Conservation (phyloP, 2,888 invertebrate genomes). For the Cheilosia vernalis region DNA sequence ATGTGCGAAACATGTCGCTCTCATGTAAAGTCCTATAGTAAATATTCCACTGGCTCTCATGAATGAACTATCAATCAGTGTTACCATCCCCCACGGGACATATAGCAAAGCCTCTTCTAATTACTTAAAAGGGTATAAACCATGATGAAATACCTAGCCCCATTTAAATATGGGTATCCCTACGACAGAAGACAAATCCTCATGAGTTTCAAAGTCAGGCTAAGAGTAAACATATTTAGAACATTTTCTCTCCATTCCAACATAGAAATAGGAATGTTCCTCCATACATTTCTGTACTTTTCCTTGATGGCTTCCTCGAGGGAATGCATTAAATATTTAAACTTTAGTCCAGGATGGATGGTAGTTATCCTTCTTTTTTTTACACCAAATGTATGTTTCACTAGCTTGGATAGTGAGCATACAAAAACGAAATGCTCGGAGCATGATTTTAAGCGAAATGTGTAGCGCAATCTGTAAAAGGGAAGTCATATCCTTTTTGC, state of each 20-base stretch:
- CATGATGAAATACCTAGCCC: no score
- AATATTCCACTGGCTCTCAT: no score
- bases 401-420: background rate
- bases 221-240: no score
- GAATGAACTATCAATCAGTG: no score
- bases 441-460: background rate
- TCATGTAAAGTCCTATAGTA: no score
- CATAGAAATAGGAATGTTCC: background rate
- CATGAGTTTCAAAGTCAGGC: no score
- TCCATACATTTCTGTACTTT: background rate
- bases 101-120: no score
- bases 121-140: no score
- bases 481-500: background rate
- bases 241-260: background rate
- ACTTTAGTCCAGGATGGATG: background rate
- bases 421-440: background rate
- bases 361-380: constrained; percentile 10
- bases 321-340: constrained; percentile 29
- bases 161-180: no score
- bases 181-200: no score
- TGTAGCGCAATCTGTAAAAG: background rate
- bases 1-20: no score
- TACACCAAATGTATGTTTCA: constrained; percentile 6
- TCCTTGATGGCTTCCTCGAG: constrained; percentile 1
- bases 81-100: no score